Conservation (phyloP, 2,113 vertebrate genomes). For the Haplochromis burtoni region DNA sequence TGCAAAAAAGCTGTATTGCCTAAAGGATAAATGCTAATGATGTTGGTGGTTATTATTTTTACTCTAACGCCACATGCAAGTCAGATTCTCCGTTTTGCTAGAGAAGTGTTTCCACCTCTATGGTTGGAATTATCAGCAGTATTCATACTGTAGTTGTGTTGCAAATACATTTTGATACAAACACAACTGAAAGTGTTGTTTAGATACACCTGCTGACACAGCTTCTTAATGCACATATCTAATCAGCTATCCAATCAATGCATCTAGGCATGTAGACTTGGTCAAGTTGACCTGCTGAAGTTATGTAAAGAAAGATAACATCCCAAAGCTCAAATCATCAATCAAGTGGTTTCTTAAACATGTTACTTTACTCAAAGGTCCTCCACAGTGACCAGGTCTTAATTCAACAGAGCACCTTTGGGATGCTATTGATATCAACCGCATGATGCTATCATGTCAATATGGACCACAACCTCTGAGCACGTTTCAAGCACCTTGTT, state of each 20-base stretch:
- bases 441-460: neutral
- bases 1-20: neutral
- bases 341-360: neutral
- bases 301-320: rapidly evolving
- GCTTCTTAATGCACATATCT: rapidly evolving
- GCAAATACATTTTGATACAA: neutral
- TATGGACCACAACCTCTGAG: neutral
- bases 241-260: rapidly evolving
- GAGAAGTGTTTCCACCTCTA: neutral
- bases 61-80: neutral
- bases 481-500: neutral
- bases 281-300: neutral
- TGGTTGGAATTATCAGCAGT: neutral
- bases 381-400: neutral
- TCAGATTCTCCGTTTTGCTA: neutral
- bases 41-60: neutral
- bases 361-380: neutral
- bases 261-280: rapidly evolving
- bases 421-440: neutral
- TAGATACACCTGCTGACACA: neutral
- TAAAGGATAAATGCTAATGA: neutral
- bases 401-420: neutral
- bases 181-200: neutral
- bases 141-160: neutral
- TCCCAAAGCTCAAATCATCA: neutral